Conservation (phyloP, 2,888 invertebrate genomes). For the Drosophila rellima region DNA sequence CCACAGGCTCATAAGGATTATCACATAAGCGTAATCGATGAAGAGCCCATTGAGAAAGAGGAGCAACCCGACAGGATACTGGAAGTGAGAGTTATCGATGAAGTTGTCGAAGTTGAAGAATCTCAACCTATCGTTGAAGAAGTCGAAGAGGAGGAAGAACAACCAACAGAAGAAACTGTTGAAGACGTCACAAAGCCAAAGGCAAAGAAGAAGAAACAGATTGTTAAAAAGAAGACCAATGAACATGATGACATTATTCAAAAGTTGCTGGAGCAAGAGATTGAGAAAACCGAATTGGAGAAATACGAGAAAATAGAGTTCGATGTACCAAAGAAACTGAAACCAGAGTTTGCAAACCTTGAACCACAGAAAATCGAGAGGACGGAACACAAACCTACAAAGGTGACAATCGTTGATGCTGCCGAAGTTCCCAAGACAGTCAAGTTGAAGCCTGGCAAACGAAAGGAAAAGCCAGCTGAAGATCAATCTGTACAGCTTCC, state of each 20-base stretch:
- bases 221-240: constrained; percentile 82
- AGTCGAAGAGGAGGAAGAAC: constrained; percentile 77
- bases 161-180: constrained; percentile 43
- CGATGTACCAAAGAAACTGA: constrained; percentile 78
- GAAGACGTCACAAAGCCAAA: constrained; percentile 74
- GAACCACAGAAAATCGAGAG: constrained; percentile 88
- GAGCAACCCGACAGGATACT: constrained; percentile 82
- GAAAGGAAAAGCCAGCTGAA: constrained; percentile 86
- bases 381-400: constrained; percentile 88
- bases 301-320: constrained; percentile 86
- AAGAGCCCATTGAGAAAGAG: constrained; percentile 82
- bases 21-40: constrained; percentile 85
- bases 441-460: constrained; percentile 87
- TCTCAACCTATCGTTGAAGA: constrained; percentile 83
- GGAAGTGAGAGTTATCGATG: constrained; percentile 82
- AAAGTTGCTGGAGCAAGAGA: constrained; percentile 84
- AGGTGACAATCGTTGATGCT: constrained; percentile 88
- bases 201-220: constrained; percentile 79
- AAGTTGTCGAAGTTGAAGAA: constrained; percentile 69
- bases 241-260: constrained; percentile 84
- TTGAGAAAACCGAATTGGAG: constrained; percentile 85
- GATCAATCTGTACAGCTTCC: constrained; percentile 88
- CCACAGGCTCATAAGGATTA: constrained; percentile 84
- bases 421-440: constrained; percentile 88
- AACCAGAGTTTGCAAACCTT: constrained; percentile 78